phyloP scores from a whole-genome alignment of 1,140 invertebrate genomes.

The Anastatus disparis region DNA sequence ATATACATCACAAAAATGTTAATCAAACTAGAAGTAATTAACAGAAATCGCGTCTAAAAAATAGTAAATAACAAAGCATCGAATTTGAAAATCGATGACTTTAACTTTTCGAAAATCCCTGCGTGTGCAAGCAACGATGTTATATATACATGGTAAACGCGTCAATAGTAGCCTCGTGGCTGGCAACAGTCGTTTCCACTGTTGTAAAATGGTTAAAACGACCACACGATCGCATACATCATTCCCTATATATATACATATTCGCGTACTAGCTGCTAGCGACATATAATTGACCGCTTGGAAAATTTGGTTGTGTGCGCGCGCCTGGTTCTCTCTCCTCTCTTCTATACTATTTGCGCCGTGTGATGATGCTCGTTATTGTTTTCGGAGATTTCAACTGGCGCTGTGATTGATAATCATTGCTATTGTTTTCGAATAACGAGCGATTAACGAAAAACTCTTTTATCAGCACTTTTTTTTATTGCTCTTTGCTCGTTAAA shows the following conservation, averaged over 20 bases:
- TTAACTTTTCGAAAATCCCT: too few relatives aligned
- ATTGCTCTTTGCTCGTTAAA: slow-evolving; percentile 3
- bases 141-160: slow-evolving; percentile 4
- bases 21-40: too few relatives aligned
- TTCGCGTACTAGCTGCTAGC: slow-evolving; percentile 30
- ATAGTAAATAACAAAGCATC: too few relatives aligned
- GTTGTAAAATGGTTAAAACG: slow-evolving; percentile 61
- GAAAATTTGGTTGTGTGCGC: too few relatives aligned
- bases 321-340: too few relatives aligned
- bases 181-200: slow-evolving; percentile 59
- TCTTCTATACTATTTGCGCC: slow-evolving; percentile 7
- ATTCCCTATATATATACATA: slow-evolving; percentile 44
- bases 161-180: slow-evolving; percentile 52
- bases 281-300: slow-evolving; percentile 52
- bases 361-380: neutral
- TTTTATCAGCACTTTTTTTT: slow-evolving; percentile 16
- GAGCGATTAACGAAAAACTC: neutral
- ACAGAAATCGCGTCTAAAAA: too few relatives aligned
- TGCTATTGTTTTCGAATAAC: slow-evolving; percentile 22
- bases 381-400: neutral
- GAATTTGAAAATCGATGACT: neutral
- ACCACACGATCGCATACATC: slow-evolving; percentile 60
- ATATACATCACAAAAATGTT: too few relatives aligned
- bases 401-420: slow-evolving; percentile 33
- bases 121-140: neutral